Evolutionary conservation across 2,113 vertebrate genomes (phyloP).

Genomic region (Raphicerus campestris): DNA sequence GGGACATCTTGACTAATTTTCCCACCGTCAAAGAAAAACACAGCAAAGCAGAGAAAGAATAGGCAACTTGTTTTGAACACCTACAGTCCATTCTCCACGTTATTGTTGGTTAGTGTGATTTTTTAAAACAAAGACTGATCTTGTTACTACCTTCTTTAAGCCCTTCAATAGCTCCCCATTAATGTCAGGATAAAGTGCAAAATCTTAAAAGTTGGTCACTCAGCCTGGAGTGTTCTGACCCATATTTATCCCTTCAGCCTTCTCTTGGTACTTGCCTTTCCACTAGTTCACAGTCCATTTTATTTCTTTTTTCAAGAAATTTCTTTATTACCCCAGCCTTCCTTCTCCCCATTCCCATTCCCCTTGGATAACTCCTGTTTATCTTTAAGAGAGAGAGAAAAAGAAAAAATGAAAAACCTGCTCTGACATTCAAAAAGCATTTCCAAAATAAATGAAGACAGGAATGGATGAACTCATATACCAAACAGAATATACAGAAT

Average conservation of each 20-base stretch:
- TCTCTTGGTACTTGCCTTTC: background rate
- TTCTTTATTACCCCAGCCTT: background rate
- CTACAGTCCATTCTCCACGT: background rate
- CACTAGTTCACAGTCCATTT: background rate
- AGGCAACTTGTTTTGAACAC: background rate
- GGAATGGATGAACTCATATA: background rate
- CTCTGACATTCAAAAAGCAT: background rate
- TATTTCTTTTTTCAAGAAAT: background rate
- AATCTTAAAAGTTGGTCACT: background rate
- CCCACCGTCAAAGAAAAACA: background rate
- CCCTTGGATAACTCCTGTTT: background rate
- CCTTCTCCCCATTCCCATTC: background rate
- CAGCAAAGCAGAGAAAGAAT: background rate
- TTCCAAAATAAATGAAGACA: constrained; percentile 5
- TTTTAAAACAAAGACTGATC: constrained; percentile 20
- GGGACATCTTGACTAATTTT: background rate
- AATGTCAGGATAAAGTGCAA: background rate
- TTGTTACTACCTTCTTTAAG: background rate
- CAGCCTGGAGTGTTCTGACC: background rate
- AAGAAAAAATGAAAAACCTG: background rate
- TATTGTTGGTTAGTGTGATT: background rate
- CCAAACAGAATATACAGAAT: background rate
- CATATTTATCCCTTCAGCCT: background rate
- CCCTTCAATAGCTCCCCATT: background rate
- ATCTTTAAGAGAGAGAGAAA: background rate